Conservation (phyloP, 2,888 invertebrate species). For the Aporophyla nigra region DNA sequence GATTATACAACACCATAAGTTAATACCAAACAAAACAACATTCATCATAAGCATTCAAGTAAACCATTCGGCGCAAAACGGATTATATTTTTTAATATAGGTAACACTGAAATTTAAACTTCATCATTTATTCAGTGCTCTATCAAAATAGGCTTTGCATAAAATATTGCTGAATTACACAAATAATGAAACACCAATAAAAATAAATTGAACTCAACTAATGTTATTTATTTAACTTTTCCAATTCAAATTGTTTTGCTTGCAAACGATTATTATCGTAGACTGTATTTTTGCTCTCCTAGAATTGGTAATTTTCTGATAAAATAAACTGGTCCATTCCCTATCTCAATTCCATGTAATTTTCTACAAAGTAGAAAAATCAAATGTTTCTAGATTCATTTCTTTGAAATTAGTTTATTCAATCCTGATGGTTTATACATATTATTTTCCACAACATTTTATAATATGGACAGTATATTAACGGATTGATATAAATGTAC, state of each 20-base stretch:
- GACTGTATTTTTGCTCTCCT: slow-evolving; percentile 54
- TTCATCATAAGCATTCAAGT: not conserved
- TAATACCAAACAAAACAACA: not conserved
- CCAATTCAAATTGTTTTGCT: slow-evolving; percentile 62
- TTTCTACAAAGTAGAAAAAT: slow-evolving; percentile 20
- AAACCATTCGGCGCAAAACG: not conserved
- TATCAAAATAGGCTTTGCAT: slow-evolving; percentile 45
- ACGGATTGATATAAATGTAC: not conserved
- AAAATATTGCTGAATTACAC: slow-evolving; percentile 47
- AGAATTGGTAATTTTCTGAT: slow-evolving; percentile 55
- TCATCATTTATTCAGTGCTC: slow-evolving; percentile 33
- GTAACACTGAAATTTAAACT: slow-evolving; percentile 3
- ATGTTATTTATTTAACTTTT: slow-evolving; percentile 62
- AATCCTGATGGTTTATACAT: not conserved
- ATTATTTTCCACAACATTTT: not conserved
- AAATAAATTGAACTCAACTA: slow-evolving; percentile 57
- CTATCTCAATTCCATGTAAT: slow-evolving; percentile 40
- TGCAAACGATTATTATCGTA: slow-evolving; percentile 60
- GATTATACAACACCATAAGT: not conserved
- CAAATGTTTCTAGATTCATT: slow-evolving; percentile 36
- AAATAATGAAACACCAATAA: slow-evolving; percentile 49
- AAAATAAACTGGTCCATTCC: slow-evolving; percentile 38
- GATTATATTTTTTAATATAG: not conserved
- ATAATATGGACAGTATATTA: not conserved
- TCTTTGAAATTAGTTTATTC: slow-evolving; percentile 7